Conservation (phyloP, 2,113 vertebrate genomes). For the Sturnus vulgaris region DNA sequence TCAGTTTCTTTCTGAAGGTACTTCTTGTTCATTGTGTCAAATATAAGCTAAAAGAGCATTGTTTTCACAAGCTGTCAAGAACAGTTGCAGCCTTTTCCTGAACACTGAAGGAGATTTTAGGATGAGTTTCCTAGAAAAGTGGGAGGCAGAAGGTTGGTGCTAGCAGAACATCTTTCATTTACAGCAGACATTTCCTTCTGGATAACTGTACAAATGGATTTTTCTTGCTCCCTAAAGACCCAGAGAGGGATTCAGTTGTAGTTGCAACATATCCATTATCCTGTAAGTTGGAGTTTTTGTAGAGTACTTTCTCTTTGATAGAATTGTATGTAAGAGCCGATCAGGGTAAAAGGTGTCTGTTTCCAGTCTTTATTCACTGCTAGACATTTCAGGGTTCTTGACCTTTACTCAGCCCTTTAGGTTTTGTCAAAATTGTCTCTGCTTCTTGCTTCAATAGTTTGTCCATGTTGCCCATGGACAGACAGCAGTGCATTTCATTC, state of each 20-base stretch:
- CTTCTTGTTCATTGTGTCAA: slow-evolving; percentile 8
- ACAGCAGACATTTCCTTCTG: slow-evolving; percentile 15
- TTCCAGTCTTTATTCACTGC: neutral
- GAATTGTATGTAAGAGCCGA: neutral
- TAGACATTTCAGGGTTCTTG: neutral
- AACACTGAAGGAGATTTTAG: neutral
- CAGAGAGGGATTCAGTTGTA: neutral
- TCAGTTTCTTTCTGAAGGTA: slow-evolving; percentile 15
- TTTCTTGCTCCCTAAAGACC: neutral
- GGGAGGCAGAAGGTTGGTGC: slow-evolving; percentile 20
- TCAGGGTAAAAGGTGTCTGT: neutral
- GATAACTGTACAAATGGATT: neutral
- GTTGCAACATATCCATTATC: fast-evolving
- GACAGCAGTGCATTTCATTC: neutral
- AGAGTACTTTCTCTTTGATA: neutral
- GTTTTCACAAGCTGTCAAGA: neutral
- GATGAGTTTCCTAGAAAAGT: slow-evolving; percentile 29
- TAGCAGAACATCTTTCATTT: slow-evolving; percentile 49
- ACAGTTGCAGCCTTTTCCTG: slow-evolving; percentile 6
- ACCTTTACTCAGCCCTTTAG: neutral
- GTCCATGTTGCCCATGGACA: neutral
- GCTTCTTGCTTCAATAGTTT: neutral
- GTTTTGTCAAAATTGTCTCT: neutral
- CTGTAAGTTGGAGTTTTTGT: neutral
- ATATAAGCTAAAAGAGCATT: neutral